Evolutionary conservation across 2,113 vertebrate genomes (phyloP).

Genomic region (Dolichallabes microphthalmus): DNA sequence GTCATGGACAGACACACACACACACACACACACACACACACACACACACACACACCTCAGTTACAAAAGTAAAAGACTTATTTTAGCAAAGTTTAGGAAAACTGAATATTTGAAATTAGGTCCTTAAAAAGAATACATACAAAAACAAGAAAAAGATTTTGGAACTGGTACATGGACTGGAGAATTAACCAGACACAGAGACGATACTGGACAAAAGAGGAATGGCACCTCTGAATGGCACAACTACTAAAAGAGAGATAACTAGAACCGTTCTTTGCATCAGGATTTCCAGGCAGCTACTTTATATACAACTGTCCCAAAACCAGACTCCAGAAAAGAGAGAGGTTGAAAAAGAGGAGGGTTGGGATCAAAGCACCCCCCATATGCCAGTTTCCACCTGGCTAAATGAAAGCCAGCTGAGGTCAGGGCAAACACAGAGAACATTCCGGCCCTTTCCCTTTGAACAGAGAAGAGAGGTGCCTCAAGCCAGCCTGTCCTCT

Average conservation of each 20-base stretch:
- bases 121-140: neutral
- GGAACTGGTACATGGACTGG: constrained; percentile 2
- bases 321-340: constrained; percentile 6
- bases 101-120: constrained; percentile 1
- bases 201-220: constrained; percentile 11
- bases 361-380: constrained; percentile 47
- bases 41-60: neutral
- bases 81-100: constrained; percentile 17
- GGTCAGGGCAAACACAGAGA: constrained; percentile 35
- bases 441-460: constrained; percentile 34
- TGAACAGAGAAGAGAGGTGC: constrained; percentile 33
- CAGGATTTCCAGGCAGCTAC: neutral
- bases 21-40: too few relatives aligned
- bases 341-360: constrained; percentile 21
- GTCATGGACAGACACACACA: neutral
- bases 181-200: constrained; percentile 23
- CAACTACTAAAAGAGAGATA: constrained; percentile 18
- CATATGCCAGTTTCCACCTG: constrained; percentile 46
- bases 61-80: constrained; percentile 23
- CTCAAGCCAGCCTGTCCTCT: constrained; percentile 34
- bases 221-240: neutral
- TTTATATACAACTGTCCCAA: constrained; percentile 24
- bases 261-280: neutral
- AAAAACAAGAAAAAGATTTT: neutral
- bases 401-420: constrained; percentile 47